Base-by-base conservation (phyloP, 2,113 vertebrate genomes). In the Camelus bactrianus region DNA sequence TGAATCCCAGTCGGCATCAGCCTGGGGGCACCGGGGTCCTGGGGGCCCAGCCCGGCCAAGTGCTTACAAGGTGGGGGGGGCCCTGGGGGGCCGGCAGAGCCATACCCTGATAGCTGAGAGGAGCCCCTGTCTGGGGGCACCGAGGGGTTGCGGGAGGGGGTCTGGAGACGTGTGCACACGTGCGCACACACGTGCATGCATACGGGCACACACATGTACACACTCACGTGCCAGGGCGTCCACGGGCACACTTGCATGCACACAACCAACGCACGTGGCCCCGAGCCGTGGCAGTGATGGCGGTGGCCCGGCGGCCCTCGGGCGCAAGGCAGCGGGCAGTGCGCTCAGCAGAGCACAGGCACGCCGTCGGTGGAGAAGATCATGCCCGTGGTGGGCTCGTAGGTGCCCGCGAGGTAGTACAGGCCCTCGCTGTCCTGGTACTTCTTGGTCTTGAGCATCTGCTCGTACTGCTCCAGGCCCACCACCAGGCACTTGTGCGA, bases 401-500 rank as follows among this genome's bases (percentile, higher is more conserved):
- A 99, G 87, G 99, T 99, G 97, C 99, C 99, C 5, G 99, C 99
- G 97, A 99, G 99, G 99, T 99, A 99, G 99, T 99, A 99, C 76
- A 99, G 99, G 97, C 99, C 99, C 97, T 99, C 99, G 60, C 99
- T 99, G 98, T 99, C 99, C 87, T 99, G 99, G 94, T 99, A 99
- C 98, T 99, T 99, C 97, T 99, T 99, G 0, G 99, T 99, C 98
- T 99, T 99, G 38, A 99, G 98, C 99, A 99, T 99, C 98, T 99
- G 99, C 97, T 99, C 99, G 0, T 99, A 99, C 26, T 99, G 99
- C 96, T 99, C 99, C 98, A 99, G 99, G 95, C 99, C 99, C 42
- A 99, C 99, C 97, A 99, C 99, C 98, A 99, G 99, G 98, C 99
- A 99, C 98, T 99, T 99, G 98, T 99, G 99, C 72, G 99, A 99